These are phyloP conservation scores for Drosophila lutescens DNA, from an alignment of 2,888 invertebrate species.

Conservation along the genomic window DNA sequence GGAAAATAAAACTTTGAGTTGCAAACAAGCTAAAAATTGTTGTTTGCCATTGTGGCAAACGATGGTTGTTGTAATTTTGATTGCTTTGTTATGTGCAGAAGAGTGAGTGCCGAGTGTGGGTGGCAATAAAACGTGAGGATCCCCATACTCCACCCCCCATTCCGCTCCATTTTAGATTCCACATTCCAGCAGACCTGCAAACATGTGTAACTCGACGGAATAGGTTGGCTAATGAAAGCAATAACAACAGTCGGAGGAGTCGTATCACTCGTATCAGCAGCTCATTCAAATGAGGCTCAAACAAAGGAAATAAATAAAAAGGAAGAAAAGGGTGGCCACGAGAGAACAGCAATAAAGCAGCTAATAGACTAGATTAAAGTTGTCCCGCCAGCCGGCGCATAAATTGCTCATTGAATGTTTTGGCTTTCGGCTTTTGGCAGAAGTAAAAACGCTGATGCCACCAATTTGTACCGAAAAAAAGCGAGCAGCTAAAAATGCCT, in stretches of 20 bases:
- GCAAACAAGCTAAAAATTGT: conserved; percentile 68
- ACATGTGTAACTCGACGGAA: conserved; percentile 19
- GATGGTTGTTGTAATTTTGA: conserved; percentile 63
- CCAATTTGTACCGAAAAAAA: conserved; percentile 24
- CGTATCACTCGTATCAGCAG: conserved; percentile 39
- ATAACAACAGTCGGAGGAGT: conserved; percentile 15
- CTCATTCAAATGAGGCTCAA: conserved; percentile 50
- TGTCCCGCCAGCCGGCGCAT: conserved; percentile 61
- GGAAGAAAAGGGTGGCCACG: conserved; percentile 50
- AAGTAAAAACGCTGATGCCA: conserved; percentile 64
- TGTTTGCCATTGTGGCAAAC: conserved; percentile 65
- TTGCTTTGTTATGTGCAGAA: conserved; percentile 59
- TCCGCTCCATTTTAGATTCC: not conserved
- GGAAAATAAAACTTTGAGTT: conserved; percentile 59
- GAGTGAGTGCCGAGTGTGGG: conserved; percentile 30
- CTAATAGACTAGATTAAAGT: conserved; percentile 75
- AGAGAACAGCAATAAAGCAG: conserved; percentile 59
- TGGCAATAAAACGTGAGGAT: conserved; percentile 56
- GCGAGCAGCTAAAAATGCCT: conserved; percentile 64
- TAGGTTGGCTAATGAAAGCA: conserved; percentile 53
- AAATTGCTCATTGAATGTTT: conserved; percentile 69
- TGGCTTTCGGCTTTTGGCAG: not conserved
- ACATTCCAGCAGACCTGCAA: not conserved
- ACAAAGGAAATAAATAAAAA: conserved; percentile 33
- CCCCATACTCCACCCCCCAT: not conserved